A percentile compares a stretch with the other conserved stretches of the same genome.
phyloP scores from a whole-genome alignment of 2,797 vertebrate species.

The Harpagifer antarcticus region DNA sequence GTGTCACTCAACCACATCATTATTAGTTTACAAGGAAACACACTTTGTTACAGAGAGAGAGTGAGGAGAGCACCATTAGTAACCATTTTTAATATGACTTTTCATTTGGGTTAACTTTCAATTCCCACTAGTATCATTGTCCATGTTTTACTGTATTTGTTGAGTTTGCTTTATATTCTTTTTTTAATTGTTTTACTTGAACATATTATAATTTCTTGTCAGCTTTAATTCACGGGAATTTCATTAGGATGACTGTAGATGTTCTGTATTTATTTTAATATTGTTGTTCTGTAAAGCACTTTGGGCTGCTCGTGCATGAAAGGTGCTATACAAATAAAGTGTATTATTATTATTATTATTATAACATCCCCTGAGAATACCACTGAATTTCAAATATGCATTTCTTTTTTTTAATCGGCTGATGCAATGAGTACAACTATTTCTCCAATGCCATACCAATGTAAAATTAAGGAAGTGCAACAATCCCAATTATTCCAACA shows the following conservation, averaged over 20 bases:
- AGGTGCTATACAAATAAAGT: no score
- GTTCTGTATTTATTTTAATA: no score
- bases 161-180: no score
- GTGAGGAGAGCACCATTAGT: neutral
- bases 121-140: no score
- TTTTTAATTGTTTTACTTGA: no score
- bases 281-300: no score
- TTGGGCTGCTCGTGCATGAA: no score
- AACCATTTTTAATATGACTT: neutral
- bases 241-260: no score
- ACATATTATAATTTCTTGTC: no score
- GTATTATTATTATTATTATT: neutral
- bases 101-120: no score
- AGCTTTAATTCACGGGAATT: no score
- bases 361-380: neutral
- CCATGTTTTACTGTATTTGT: no score
- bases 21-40: constrained; percentile 7
- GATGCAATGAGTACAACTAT: neutral
- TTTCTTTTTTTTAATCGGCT: neutral
- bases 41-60: constrained; percentile 3
- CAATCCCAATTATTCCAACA: neutral
- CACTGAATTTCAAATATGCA: neutral
- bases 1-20: constrained; percentile 42
- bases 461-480: neutral
- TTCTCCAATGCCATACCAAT: constrained; percentile 39